Base-by-base conservation (phyloP, 2,797 vertebrate genomes). In the Takifugu ocellatus region DNA sequence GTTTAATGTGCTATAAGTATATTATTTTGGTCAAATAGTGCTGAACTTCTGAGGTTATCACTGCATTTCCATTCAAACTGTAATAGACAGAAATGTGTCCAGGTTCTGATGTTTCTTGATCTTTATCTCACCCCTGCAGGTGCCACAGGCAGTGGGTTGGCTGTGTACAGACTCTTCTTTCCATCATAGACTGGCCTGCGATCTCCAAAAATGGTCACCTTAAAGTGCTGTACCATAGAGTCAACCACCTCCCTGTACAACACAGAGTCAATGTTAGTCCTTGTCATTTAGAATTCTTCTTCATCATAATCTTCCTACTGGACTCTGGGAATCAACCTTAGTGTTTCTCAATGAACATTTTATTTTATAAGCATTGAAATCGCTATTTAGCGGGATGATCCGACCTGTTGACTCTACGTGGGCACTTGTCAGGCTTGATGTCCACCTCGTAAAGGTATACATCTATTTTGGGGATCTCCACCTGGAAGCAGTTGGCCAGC, bases 391-490 rank as follows among this genome's bases (percentile, higher is more conserved):
- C 29, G 2, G 26, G 5, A 11, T 3, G 5, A 9, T 27, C 70
- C 25, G 86, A 97, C 96, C 97, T 95, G 93, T 99, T 99, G 83
- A 99, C 97, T 76, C 97, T 92, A 43, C 97, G 93, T 77, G 97
- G 97, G 85, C 97, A 99, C 90, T 98, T 98, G 89, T 99, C 97
- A 84, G 97, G 97, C 90, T 96, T 97, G 92, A 99, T 99, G 84
- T 97, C 96, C 82, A 99, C 96, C 88, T 99, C 97, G 88, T 98
- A 99, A 80, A 98, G 94, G 93, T 98, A 98, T 90, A 99, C 96
- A 69, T 99, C 96, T 89, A 99, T 99, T 92, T 99, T 99, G 93
- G 97, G 97, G 88, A 99, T 99, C 89, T 99, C 97, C 92, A 99
- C 96, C 93, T 99, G 95, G 91, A 98, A 98, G 91, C 96, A 99